A percentile compares a stretch with the other conserved stretches of the same genome.
Conservation (phyloP, 2,888 invertebrate species). For the Pilophorus perplexus region DNA sequence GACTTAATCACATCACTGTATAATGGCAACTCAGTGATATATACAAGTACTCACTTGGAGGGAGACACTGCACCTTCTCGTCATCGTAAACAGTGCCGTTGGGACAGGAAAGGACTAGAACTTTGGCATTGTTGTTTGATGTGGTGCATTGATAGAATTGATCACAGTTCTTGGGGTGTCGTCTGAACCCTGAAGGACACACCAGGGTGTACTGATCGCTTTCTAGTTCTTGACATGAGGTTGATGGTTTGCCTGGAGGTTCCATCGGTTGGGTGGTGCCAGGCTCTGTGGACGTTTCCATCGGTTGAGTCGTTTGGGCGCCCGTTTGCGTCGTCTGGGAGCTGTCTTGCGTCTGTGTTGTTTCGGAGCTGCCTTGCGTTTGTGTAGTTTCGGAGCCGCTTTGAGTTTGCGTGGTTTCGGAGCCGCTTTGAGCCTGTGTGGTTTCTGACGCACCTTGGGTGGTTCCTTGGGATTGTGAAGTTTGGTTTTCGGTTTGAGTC, state of each 20-base stretch:
- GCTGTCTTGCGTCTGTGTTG: constrained; percentile 31
- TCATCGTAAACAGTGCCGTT: constrained; percentile 75
- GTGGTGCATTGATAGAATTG: constrained; percentile 80
- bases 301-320: constrained; percentile 35
- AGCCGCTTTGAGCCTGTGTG: constrained; percentile 9
- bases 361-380: constrained; percentile 27
- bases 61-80: constrained; percentile 67
- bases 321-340: constrained; percentile 41
- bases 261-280: constrained; percentile 44
- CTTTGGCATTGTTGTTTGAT: constrained; percentile 61
- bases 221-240: constrained; percentile 60
- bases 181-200: constrained; percentile 78
- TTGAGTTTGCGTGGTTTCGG: constrained; percentile 30
- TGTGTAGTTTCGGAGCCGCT: constrained; percentile 28
- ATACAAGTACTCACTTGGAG: constrained; percentile 59
- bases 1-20: too few species aligned
- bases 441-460: constrained; percentile 25
- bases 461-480: constrained; percentile 21
- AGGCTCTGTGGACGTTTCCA: constrained; percentile 43
- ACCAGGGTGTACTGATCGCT: constrained; percentile 69
- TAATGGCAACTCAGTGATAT: too few species aligned
- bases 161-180: constrained; percentile 80
- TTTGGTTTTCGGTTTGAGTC: constrained; percentile 29
- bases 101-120: constrained; percentile 73
- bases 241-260: constrained; percentile 45